Conservation (phyloP, 2,888 invertebrate genomes). For the Lordiphosa fenestrarum region DNA sequence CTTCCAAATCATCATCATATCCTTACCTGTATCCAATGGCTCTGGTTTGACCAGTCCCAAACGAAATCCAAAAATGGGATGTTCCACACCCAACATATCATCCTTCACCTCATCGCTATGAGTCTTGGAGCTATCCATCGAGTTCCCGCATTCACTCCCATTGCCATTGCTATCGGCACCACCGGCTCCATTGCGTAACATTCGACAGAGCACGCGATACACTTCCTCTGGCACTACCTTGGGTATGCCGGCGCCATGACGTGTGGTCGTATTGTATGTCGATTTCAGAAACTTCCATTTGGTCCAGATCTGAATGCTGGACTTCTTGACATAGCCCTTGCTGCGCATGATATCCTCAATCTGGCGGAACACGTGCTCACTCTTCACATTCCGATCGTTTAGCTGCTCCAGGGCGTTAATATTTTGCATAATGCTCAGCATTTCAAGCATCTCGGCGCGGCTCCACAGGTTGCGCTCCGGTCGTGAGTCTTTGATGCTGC, state of each 20-base stretch:
- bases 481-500: slow-evolving; percentile 36
- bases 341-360: slow-evolving; percentile 76
- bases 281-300: slow-evolving; percentile 80
- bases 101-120: slow-evolving; percentile 28
- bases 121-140: slow-evolving; percentile 58
- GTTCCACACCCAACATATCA: slow-evolving; percentile 61
- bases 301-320: slow-evolving; percentile 79
- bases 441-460: slow-evolving; percentile 77
- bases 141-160: slow-evolving; percentile 61
- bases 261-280: slow-evolving; percentile 78
- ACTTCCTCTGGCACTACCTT: slow-evolving; percentile 76
- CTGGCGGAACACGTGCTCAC: slow-evolving; percentile 77
- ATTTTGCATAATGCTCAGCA: slow-evolving; percentile 77
- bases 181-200: slow-evolving; percentile 46
- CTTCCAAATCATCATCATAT: not conserved
- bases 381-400: slow-evolving; percentile 77
- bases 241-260: slow-evolving; percentile 77
- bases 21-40: slow-evolving; percentile 75
- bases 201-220: slow-evolving; percentile 70
- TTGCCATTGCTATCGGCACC: slow-evolving; percentile 23
- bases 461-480: slow-evolving; percentile 79
- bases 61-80: slow-evolving; percentile 79
- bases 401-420: slow-evolving; percentile 74
- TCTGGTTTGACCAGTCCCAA: slow-evolving; percentile 77
- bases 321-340: slow-evolving; percentile 77